phyloP scores from a whole-genome alignment of 2,888 invertebrate genomes.

The Diplolepis rosae region DNA sequence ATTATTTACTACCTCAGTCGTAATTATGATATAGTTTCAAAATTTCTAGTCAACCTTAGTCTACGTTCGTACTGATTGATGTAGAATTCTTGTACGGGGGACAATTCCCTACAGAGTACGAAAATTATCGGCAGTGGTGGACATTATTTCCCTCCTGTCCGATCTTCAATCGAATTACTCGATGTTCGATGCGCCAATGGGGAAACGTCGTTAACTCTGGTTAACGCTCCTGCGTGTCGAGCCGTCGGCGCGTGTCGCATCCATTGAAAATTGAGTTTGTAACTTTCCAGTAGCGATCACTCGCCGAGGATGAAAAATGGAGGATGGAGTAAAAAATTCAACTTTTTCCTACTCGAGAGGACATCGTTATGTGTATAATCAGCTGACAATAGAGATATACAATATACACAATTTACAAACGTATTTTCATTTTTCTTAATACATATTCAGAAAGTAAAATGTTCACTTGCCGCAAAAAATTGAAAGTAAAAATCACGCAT shows the following conservation, averaged over 20 bases:
- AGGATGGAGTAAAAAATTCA: background rate
- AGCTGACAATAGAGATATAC: background rate
- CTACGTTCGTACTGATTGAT: slow-evolving; percentile 45
- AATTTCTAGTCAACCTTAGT: background rate
- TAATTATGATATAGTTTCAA: background rate
- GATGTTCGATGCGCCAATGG: slow-evolving; percentile 68
- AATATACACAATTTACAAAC: background rate
- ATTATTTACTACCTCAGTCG: background rate
- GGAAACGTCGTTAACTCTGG: slow-evolving; percentile 70
- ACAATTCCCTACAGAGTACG: slow-evolving; percentile 39
- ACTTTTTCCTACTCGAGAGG: slow-evolving; percentile 36
- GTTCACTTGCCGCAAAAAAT: background rate
- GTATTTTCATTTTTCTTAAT: background rate
- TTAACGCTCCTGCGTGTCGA: slow-evolving; percentile 66
- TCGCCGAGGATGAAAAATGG: slow-evolving; percentile 38
- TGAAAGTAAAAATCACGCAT: no score
- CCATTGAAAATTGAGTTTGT: slow-evolving; percentile 68
- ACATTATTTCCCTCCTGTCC: slow-evolving; percentile 41
- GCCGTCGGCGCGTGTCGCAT: slow-evolving; percentile 60
- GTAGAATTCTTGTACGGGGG: slow-evolving; percentile 45
- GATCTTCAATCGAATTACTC: slow-evolving; percentile 67
- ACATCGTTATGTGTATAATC: slow-evolving; percentile 1
- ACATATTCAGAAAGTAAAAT: background rate
- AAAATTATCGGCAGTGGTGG: slow-evolving; percentile 45
- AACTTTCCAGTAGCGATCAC: slow-evolving; percentile 54